Base-by-base conservation (phyloP, 2,113 vertebrate species). In the Aramus guarauna region DNA sequence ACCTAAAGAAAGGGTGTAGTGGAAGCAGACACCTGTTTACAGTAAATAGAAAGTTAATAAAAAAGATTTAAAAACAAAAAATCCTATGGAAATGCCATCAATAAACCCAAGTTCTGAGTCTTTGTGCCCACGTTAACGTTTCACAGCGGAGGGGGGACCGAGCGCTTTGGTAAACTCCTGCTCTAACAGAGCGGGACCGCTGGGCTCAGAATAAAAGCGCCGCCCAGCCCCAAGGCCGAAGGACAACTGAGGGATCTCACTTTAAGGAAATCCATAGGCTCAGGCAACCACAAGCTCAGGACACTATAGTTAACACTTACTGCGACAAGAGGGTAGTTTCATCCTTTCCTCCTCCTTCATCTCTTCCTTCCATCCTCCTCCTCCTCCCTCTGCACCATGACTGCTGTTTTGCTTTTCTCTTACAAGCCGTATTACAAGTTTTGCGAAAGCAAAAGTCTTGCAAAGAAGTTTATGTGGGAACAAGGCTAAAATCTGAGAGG, bases 71-170 rank as follows among this genome's bases (percentile, higher is more conserved):
- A 15, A 45, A 56, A n/a, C n/a, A n/a, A 79, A 27, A 80, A 23
- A 5, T 58, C 9, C 23, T 43, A 1, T 24, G 20, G 17, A 55
- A 41, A 50, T 64, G 52, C 74, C 43, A n/a, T 52, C 52, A 76
- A 74, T 34, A 59, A 77, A 66, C 16, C 12, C 22, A 59, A 36
- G 9, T 69, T 66, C 22, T 37, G 74, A 37, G 9, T 45, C 34
- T 62, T 75, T 18, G 32, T 39, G 20, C 6, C 52, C 73, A 32
- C 0, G 0, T 30, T 17, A 5, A 1, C 21, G 26, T n/a, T 64
- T 37, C 23, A 22, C 27, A 55, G 53, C 68, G 45, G 14, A 53
- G 45, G 41, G 15, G 4, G 9, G 45, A 20, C 13, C 0, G 0
- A 60, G 34, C 48, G 37, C 30, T 93, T 37, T 27, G 53, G 26